Percentiles rank a stretch among this genome's conserved stretches.
Evolutionary conservation across 2,113 vertebrate genomes (phyloP).

Genomic region (Hippolais icterina): DNA sequence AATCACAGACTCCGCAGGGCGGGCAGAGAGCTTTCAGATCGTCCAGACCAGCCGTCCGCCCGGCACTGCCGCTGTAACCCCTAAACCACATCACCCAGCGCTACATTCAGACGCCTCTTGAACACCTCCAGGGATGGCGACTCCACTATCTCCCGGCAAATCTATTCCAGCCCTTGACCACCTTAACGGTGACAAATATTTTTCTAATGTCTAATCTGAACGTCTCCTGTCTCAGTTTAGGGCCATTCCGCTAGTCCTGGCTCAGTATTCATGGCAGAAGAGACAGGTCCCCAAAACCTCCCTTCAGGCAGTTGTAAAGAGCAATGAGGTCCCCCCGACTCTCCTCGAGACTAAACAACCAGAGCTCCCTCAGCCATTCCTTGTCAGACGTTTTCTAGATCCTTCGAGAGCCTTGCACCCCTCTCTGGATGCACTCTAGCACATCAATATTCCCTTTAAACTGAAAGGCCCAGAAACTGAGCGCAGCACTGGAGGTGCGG

Average conservation of each 20-base stretch:
- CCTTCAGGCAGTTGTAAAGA: not conserved
- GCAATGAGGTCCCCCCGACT: not conserved
- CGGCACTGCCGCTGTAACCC: not conserved
- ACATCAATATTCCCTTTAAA: not conserved
- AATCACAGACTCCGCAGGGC: rapidly evolving
- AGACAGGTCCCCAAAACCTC: not conserved
- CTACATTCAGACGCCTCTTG: not conserved
- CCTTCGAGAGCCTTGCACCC: not conserved
- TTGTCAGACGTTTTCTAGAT: not conserved
- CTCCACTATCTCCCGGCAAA: not conserved
- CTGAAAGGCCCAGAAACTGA: not conserved
- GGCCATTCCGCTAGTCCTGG: not conserved
- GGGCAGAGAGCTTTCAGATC: rapidly evolving
- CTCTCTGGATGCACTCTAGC: not conserved
- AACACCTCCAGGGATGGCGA: not conserved
- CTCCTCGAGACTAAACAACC: not conserved
- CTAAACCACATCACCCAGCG: rapidly evolving
- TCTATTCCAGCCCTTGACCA: not conserved
- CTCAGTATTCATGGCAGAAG: not conserved
- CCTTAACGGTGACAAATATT: not conserved
- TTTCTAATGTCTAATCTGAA: too few species aligned
- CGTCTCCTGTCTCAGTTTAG: not conserved
- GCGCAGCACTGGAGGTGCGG: not conserved
- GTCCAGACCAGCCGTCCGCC: rapidly evolving
- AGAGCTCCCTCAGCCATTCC: too few species aligned